phyloP scores from a whole-genome alignment of 2,888 invertebrate genomes.

The Apamea sordens region DNA sequence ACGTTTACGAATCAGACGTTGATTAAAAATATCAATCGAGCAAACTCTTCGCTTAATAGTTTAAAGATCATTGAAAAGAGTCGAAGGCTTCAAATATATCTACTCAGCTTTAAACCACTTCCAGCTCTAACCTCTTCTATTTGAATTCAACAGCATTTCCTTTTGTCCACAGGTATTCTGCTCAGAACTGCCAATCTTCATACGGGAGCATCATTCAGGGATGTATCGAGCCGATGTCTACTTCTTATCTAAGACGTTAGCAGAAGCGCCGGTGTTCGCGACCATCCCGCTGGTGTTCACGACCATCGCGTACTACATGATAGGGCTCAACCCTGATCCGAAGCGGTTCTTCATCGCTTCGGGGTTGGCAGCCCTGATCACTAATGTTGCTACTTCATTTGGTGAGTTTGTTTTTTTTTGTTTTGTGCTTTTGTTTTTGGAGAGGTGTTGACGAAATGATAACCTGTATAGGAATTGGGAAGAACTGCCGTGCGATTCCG shows the following conservation, averaged over 20 bases:
- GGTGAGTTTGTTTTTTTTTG: slow-evolving; percentile 89
- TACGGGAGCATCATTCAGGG: slow-evolving; percentile 96
- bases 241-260: slow-evolving; percentile 96
- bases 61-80: background rate
- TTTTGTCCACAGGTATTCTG: slow-evolving; percentile 94
- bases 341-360: slow-evolving; percentile 93
- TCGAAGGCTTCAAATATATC: background rate
- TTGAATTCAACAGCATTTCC: background rate
- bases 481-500: too few relatives aligned
- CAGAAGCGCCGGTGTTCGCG: slow-evolving; percentile 96
- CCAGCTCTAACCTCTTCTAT: background rate
- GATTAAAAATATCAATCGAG: background rate
- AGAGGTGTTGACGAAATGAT: background rate
- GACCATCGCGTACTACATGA: slow-evolving; percentile 96
- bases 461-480: too few relatives aligned
- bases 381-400: slow-evolving; percentile 97
- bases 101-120: background rate
- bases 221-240: slow-evolving; percentile 98
- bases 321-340: slow-evolving; percentile 94
- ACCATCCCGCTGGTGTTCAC: slow-evolving; percentile 96
- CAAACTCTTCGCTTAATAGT: background rate
- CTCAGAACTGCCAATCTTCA: slow-evolving; percentile 96
- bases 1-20: background rate
- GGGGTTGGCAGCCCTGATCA: slow-evolving; percentile 94
- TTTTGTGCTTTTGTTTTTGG: background rate